Evolutionary conservation across 2,113 vertebrate genomes (phyloP).

Genomic region (Marmota monax): DNA sequence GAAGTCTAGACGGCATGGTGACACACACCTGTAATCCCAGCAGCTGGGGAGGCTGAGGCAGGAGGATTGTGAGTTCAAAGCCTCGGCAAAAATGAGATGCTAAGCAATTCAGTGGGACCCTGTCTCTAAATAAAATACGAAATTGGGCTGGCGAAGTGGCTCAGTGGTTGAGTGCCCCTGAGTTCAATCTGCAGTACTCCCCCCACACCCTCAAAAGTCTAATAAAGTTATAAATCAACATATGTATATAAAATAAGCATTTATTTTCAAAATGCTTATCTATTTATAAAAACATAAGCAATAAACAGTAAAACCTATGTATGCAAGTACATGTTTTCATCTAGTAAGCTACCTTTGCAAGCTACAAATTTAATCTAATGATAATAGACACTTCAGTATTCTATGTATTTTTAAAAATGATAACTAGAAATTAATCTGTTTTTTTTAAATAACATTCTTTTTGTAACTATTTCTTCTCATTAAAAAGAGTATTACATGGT

Average conservation of each 20-base stretch:
- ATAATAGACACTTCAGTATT: not conserved
- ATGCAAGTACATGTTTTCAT: not conserved
- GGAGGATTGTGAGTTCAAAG: too few species aligned
- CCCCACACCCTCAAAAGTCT: not conserved
- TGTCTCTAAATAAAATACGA: too few species aligned
- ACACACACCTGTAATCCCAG: too few species aligned
- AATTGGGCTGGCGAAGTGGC: too few species aligned
- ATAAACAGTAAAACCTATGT: not conserved
- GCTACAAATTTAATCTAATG: not conserved
- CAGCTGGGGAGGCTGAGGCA: too few species aligned
- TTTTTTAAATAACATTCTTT: not conserved
- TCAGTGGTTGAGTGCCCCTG: too few species aligned
- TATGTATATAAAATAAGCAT: not conserved
- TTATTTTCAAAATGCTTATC: not conserved
- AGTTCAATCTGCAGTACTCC: too few species aligned
- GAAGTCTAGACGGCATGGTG: not conserved
- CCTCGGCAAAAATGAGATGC: too few species aligned
- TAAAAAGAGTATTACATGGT: not conserved
- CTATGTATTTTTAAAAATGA: not conserved
- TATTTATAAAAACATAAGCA: slow-evolving; percentile 24
- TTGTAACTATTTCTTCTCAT: not conserved
- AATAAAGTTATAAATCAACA: not conserved
- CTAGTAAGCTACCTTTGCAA: not conserved
- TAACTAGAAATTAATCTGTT: not conserved
- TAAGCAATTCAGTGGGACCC: too few species aligned